A percentile compares a stretch with the other conserved stretches of the same genome.
phyloP scores from a whole-genome alignment of 2,113 vertebrate genomes.

The Engraulis encrasicolus region DNA sequence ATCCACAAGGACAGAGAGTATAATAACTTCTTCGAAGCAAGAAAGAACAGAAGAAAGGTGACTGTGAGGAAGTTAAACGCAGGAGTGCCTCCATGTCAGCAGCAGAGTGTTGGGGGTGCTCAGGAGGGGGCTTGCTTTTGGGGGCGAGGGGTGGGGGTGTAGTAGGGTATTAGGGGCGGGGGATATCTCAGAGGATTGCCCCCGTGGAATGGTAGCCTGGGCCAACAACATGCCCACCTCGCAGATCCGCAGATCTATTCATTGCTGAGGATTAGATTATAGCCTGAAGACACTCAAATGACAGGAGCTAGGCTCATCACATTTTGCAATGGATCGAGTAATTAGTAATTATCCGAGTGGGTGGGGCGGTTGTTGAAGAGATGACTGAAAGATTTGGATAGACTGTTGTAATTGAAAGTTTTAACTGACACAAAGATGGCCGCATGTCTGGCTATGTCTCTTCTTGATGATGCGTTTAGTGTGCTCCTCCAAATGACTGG shows the following conservation, averaged over 20 bases:
- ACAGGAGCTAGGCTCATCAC: not conserved
- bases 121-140: not conserved
- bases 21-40: conserved; percentile 59
- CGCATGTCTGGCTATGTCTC: not conserved
- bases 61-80: conserved; percentile 55
- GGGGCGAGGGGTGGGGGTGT: too few relatives aligned
- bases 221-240: not conserved
- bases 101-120: conserved; percentile 60
- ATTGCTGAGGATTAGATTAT: conserved; percentile 29
- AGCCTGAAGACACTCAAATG: conserved; percentile 21
- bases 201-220: conserved; percentile 59
- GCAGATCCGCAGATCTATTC: not conserved
- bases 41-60: conserved; percentile 33
- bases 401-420: not conserved
- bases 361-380: not conserved
- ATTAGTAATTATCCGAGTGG: not conserved
- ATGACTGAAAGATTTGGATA: not conserved
- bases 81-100: conserved; percentile 60
- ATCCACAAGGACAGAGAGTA: conserved; percentile 56
- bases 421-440: not conserved
- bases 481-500: not conserved
- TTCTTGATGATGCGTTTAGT: not conserved
- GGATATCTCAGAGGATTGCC: conserved; percentile 17
- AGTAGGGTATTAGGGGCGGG: too few relatives aligned
- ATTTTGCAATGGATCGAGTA: not conserved